These are phyloP conservation scores for Nomada flava DNA, from an alignment of 2,888 invertebrate genomes.

Conservation along the genomic window DNA sequence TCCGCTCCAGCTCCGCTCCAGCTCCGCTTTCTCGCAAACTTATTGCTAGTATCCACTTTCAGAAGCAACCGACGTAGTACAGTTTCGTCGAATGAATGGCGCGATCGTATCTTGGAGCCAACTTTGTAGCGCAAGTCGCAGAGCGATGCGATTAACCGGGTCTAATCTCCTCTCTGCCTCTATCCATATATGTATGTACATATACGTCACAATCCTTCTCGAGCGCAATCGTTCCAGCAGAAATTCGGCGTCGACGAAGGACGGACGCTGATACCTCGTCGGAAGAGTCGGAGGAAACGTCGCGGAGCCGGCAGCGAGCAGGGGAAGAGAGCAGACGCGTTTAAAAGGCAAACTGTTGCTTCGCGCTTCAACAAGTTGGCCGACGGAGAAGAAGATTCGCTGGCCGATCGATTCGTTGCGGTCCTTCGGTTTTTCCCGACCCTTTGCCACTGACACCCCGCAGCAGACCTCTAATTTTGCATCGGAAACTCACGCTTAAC, in stretches of 20 bases:
- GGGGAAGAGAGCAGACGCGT: constrained; percentile 40
- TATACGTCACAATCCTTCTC: too few species aligned
- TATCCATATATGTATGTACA: too few species aligned
- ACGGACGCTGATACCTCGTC: too few species aligned
- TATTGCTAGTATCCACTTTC: constrained; percentile 70
- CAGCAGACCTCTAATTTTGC: too few species aligned
- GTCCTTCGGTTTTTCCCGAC: too few species aligned
- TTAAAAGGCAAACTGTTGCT: constrained; percentile 83
- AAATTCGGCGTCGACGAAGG: too few species aligned
- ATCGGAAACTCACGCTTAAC: too few species aligned
- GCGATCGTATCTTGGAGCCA: constrained; percentile 74
- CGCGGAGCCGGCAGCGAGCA: not conserved
- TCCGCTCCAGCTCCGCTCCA: constrained; percentile 1
- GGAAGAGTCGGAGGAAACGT: too few species aligned
- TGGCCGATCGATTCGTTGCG: constrained; percentile 14
- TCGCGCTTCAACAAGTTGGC: constrained; percentile 82
- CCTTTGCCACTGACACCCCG: too few species aligned
- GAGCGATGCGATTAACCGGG: constrained; percentile 12
- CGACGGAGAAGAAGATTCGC: constrained; percentile 8
- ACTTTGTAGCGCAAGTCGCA: constrained; percentile 64
- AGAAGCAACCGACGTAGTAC: constrained; percentile 60
- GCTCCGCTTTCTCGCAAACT: constrained; percentile 29
- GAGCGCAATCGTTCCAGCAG: not conserved
- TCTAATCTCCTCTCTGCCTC: constrained; percentile 1
- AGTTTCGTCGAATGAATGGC: constrained; percentile 73